Evolutionary conservation across 1,140 invertebrate genomes (phyloP), one percentile per base, ranked within the genome.

Genomic region (Eulimnadia texana): DNA sequence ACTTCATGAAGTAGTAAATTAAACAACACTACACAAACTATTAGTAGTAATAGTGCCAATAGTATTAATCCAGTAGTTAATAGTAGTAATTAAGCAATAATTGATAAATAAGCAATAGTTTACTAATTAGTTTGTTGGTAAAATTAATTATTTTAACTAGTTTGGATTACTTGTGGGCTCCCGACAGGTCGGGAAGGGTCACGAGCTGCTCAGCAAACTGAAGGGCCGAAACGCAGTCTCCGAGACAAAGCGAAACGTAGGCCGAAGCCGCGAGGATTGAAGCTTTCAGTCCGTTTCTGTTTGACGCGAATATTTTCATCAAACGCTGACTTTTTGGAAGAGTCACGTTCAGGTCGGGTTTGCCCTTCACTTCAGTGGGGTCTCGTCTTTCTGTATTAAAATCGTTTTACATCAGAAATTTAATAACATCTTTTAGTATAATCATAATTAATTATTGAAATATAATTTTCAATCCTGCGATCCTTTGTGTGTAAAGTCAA

Each of bases 211-310:
- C 81, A 9, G 90, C 81, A 76, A 87, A 82, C 63, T 85, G 80
- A 16, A 92, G 74, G 3, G 91, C 86, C n/a, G 85, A 75, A 13
- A 85, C 70, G 63, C 87, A 86, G 74, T 97, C 90, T 52, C 88
- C 86, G 2, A 95, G 72, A 68, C 89, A 86, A 1, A 97, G 72
- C 9, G 84, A 80, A 1, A 93, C 84, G 72, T 93, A 96, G 50
- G 89, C 83, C 70, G 82, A 83, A 0, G 86, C 79, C 11, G 84
- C 80, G 57, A 93, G 77, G 52, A 92, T 83, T 16, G 84, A 53
- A n/a, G 22, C 58, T 58, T 20, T 20, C 56, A 52, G n/a, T 16
- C 6, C 33, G 33, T 54, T 42, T 16, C 23, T 24, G 28, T 52
- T 25, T 22, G 16, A 42, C 33, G 23, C 6, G 19, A 47, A 25